phyloP scores from a whole-genome alignment of 2,888 invertebrate genomes.

The Latrodectus elegans region DNA sequence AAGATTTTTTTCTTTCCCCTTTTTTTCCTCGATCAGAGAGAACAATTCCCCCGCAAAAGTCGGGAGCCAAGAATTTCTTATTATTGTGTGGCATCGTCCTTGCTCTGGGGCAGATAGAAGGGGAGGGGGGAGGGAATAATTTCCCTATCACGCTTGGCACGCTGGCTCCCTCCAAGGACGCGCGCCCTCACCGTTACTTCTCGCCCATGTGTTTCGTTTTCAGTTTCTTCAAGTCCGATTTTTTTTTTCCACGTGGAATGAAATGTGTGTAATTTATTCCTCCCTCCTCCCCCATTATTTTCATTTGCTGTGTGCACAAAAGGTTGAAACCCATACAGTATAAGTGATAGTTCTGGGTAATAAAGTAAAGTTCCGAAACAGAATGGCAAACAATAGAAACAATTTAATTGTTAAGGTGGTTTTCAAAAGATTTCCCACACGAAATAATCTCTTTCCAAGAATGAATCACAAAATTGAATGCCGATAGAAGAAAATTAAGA shows the following conservation, averaged over 20 bases:
- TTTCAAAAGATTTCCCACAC: too few relatives aligned
- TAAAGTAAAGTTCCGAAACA: too few relatives aligned
- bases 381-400: too few relatives aligned
- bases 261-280: not conserved
- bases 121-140: constrained; percentile 27
- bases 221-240: not conserved
- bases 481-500: too few relatives aligned
- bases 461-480: too few relatives aligned
- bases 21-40: not conserved
- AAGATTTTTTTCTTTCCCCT: not conserved
- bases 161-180: constrained; percentile 42
- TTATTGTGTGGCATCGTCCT: constrained; percentile 2
- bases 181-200: constrained; percentile 29
- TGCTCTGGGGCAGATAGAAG: constrained; percentile 10
- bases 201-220: constrained; percentile 1
- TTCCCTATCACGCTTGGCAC: constrained; percentile 61
- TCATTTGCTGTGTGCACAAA: not conserved
- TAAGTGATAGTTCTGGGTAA: too few relatives aligned
- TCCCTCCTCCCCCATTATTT: not conserved
- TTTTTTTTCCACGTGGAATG: not conserved
- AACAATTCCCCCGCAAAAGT: not conserved
- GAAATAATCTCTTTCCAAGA: too few relatives aligned
- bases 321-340: not conserved
- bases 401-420: too few relatives aligned
- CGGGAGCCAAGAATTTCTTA: constrained; percentile 23